Conservation (phyloP, 2,797 vertebrate genomes). For the Astyanax mexicanus region DNA sequence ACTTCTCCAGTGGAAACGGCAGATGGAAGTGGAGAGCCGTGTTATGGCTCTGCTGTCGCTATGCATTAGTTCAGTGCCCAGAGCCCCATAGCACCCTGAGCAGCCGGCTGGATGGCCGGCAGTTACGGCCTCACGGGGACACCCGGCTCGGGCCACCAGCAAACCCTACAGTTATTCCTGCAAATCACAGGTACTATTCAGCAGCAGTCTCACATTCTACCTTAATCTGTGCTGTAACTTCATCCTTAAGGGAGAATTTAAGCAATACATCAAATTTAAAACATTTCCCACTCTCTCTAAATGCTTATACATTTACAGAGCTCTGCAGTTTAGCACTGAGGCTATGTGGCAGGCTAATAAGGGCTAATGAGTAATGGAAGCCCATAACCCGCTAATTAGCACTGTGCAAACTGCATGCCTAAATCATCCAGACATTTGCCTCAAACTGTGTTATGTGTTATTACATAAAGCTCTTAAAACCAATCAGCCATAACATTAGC, state of each 20-base stretch:
- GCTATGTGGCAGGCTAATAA: neutral
- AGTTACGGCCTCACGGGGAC: constrained; percentile 46
- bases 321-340: neutral
- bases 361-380: neutral
- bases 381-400: neutral
- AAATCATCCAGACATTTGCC: neutral
- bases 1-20: constrained; percentile 57
- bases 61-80: constrained; percentile 65
- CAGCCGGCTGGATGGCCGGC: constrained; percentile 63
- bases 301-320: no score
- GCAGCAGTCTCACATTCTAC: neutral
- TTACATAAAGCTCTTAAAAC: neutral
- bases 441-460: neutral
- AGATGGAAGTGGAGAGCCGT: constrained; percentile 66
- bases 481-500: no score
- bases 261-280: no score
- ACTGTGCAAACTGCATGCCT: neutral
- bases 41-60: constrained; percentile 67
- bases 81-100: constrained; percentile 39
- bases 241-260: neutral
- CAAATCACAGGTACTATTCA: neutral
- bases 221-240: neutral
- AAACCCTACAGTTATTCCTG: constrained; percentile 51
- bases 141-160: constrained; percentile 33
- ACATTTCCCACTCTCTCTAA: no score